Evolutionary conservation across 2,888 invertebrate species (phyloP).

Genomic region (Eulithis prunata): DNA sequence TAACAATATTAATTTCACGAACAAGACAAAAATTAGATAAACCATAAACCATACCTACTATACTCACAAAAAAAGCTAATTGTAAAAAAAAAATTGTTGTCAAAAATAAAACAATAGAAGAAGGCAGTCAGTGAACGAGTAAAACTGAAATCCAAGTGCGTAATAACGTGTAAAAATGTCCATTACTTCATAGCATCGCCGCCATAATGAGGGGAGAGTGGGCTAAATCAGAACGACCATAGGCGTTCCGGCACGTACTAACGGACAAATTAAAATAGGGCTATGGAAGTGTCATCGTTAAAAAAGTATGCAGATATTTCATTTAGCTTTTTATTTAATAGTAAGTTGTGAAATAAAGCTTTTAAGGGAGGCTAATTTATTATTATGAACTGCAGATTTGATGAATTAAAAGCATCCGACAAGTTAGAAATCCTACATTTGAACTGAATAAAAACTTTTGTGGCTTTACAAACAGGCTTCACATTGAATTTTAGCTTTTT

Average conservation of each 20-base stretch:
- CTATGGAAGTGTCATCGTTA: constrained; percentile 19
- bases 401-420: no score
- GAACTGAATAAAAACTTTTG: no score
- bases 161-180: constrained; percentile 61
- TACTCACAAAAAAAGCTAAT: no score
- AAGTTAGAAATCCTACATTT: no score
- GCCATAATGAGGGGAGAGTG: constrained; percentile 69
- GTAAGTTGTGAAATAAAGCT: background rate
- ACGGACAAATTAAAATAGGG: constrained; percentile 44
- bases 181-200: constrained; percentile 70
- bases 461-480: background rate
- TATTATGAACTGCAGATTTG: no score
- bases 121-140: constrained; percentile 51
- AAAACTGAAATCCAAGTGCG: constrained; percentile 65
- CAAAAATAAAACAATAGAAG: constrained; percentile 1
- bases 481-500: background rate
- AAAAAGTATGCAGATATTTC: constrained; percentile 6
- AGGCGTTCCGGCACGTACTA: constrained; percentile 65
- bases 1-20: no score
- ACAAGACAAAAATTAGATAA: no score
- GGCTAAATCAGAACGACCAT: constrained; percentile 59
- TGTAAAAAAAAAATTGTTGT: background rate
- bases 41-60: no score
- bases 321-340: background rate
- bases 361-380: no score